Evolutionary conservation across 2,113 vertebrate species (phyloP).

Genomic region (Sceloporus tristichus): DNA sequence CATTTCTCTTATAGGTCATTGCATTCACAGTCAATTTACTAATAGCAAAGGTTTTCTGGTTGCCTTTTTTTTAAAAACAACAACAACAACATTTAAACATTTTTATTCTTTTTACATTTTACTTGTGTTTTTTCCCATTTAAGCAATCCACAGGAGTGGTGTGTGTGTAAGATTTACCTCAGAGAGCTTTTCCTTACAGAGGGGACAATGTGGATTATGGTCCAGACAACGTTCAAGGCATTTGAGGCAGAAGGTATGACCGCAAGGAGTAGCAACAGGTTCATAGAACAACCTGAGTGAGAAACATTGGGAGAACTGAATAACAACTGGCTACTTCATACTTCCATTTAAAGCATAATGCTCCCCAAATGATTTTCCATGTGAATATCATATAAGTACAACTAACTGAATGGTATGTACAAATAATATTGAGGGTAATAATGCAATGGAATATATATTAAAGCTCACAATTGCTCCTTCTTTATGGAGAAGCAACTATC

Average conservation of each 20-base stretch:
- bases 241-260: constrained; percentile 95
- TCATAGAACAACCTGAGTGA: constrained; percentile 90
- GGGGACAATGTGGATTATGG: constrained; percentile 90
- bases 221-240: constrained; percentile 94
- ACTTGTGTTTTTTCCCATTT: not conserved
- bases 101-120: too few species aligned
- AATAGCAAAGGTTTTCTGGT: too few species aligned
- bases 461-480: too few species aligned
- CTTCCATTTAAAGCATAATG: constrained; percentile 39
- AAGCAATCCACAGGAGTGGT: not conserved
- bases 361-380: too few species aligned
- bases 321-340: constrained; percentile 43
- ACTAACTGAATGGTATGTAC: too few species aligned
- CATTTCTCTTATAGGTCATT: not conserved
- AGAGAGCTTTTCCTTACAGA: constrained; percentile 93
- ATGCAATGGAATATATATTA: too few species aligned
- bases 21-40: too few species aligned
- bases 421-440: too few species aligned
- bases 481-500: too few species aligned
- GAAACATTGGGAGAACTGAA: not conserved
- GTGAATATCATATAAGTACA: too few species aligned
- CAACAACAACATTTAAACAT: too few species aligned
- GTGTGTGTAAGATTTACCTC: constrained; percentile 78
- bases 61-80: too few species aligned
- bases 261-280: constrained; percentile 91